Evolutionary conservation across 2,797 vertebrate species (phyloP).

Genomic region (Pangasius mekongensis): DNA sequence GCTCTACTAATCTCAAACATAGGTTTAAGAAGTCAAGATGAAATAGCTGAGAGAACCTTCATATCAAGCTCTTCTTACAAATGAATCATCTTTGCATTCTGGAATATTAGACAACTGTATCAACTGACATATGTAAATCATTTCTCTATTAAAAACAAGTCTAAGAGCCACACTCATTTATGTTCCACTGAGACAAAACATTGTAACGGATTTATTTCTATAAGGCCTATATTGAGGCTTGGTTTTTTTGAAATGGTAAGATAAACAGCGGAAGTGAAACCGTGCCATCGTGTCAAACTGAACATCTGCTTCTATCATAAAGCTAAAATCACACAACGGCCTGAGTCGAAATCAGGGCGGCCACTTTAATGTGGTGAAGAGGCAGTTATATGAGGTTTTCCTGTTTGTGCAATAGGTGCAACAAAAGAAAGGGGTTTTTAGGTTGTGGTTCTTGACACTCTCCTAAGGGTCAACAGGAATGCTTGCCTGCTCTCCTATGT

Average conservation of each 20-base stretch:
- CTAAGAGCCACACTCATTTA: not conserved
- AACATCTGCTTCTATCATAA: slow-evolving; percentile 63
- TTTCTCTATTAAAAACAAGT: not conserved
- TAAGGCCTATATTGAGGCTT: slow-evolving; percentile 17
- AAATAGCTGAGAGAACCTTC: not conserved
- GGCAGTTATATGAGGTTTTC: slow-evolving; percentile 79
- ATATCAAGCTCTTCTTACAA: not conserved
- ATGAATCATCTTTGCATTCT: not conserved
- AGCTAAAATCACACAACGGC: slow-evolving; percentile 63
- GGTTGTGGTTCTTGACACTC: slow-evolving; percentile 73
- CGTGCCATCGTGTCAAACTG: slow-evolving; percentile 65
- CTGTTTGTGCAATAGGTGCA: slow-evolving; percentile 76
- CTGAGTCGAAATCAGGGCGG: slow-evolving; percentile 71
- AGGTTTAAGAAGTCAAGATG: not conserved
- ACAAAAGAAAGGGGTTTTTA: slow-evolving; percentile 76
- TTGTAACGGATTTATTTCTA: slow-evolving; percentile 18
- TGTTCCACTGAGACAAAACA: slow-evolving; percentile 22
- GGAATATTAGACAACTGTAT: not conserved
- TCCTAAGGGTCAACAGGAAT: slow-evolving; percentile 64
- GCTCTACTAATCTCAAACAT: not conserved
- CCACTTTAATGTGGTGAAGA: slow-evolving; percentile 70
- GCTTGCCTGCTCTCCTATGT: slow-evolving; percentile 59
- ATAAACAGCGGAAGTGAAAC: slow-evolving; percentile 60
- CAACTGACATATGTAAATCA: not conserved
- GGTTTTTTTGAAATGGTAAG: slow-evolving; percentile 53